phyloP scores from a whole-genome alignment of 2,888 invertebrate genomes.

The Drosophila buzzatii region DNA sequence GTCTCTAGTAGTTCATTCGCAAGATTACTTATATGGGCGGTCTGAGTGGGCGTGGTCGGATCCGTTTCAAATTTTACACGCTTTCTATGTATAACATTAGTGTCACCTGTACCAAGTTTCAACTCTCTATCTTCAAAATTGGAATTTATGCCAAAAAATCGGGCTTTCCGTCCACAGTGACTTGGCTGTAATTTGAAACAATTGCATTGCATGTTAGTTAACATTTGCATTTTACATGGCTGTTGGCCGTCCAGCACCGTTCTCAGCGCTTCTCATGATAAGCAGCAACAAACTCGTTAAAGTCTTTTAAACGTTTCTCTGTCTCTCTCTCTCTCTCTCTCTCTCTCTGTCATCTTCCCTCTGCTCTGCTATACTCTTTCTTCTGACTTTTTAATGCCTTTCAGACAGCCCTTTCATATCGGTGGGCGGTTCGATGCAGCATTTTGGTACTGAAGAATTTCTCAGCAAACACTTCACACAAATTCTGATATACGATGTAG shows the following conservation, averaged over 20 bases:
- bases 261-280: conserved; percentile 33
- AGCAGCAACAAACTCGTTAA: conserved; percentile 5
- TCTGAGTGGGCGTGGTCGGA: no score
- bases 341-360: neutral
- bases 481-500: neutral
- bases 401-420: neutral
- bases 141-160: no score
- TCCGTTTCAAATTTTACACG: no score
- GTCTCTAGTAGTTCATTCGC: no score
- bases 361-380: no score
- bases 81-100: no score
- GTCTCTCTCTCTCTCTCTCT: neutral
- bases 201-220: conserved; percentile 49
- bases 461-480: neutral
- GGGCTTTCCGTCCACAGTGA: no score
- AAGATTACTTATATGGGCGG: no score
- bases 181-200: conserved; percentile 16
- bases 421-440: conserved; percentile 14
- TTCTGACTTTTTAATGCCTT: neutral
- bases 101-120: no score
- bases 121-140: no score
- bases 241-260: conserved; percentile 17
- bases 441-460: conserved; percentile 2
- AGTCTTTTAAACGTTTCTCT: conserved; percentile 8
- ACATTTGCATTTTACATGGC: conserved; percentile 39